phyloP scores from a whole-genome alignment of 2,888 invertebrate species.

The Leptopilina myrica region DNA sequence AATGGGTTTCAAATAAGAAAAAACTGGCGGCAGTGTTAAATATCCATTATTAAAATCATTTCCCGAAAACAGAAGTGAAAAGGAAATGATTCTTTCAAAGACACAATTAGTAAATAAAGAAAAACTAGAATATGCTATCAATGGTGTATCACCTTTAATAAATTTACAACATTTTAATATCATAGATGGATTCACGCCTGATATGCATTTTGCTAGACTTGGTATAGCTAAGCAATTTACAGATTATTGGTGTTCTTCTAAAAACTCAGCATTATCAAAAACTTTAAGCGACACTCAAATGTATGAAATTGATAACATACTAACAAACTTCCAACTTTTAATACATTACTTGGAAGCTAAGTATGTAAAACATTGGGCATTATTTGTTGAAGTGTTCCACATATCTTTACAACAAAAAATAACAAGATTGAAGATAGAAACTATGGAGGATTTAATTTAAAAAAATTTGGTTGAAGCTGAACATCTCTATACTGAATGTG shows the following conservation, averaged over 20 bases:
- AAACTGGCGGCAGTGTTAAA: too few relatives aligned
- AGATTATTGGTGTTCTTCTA: background rate
- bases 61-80: too few relatives aligned
- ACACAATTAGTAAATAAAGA: background rate
- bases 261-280: background rate
- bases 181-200: constrained; percentile 49
- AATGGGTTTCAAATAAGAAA: constrained; percentile 38
- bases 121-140: constrained; percentile 40
- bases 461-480: background rate
- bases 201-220: too few relatives aligned
- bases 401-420: too few relatives aligned
- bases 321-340: background rate
- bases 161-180: constrained; percentile 47
- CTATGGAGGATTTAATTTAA: background rate
- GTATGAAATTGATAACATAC: background rate
- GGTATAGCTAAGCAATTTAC: constrained; percentile 48
- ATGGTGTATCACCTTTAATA: constrained; percentile 42
- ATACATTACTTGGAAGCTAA: background rate
- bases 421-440: too few relatives aligned
- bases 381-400: too few relatives aligned
- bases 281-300: background rate
- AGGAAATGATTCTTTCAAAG: background rate
- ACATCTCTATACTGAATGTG: background rate
- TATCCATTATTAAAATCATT: too few relatives aligned
- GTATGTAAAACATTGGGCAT: too few relatives aligned